These are phyloP conservation scores for Tipula helvola DNA, from an alignment of 2,888 invertebrate species.

Conservation along the genomic window DNA sequence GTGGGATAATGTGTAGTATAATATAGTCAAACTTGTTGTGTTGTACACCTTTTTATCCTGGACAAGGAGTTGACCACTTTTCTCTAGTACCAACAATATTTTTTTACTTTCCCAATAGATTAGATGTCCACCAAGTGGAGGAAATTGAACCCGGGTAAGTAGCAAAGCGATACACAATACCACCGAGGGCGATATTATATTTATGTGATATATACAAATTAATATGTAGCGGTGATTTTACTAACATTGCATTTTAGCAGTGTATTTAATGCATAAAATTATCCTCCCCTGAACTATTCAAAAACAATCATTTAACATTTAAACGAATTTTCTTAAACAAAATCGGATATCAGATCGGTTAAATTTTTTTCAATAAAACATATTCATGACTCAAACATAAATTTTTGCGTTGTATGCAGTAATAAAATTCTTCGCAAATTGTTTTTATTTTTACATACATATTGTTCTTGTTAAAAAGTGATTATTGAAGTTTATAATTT, in stretches of 20 bases:
- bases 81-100: too few relatives aligned
- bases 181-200: too few relatives aligned
- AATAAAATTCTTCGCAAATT: not conserved
- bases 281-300: not conserved
- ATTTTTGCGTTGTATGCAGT: not conserved
- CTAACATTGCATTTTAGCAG: not conserved
- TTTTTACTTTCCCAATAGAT: too few relatives aligned
- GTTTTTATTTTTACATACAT: not conserved
- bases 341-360: not conserved
- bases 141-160: too few relatives aligned
- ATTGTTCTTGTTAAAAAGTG: not conserved
- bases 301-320: not conserved
- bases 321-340: not conserved
- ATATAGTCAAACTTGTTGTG: too few relatives aligned
- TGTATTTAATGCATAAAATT: not conserved
- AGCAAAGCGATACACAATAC: too few relatives aligned
- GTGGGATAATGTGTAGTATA: too few relatives aligned
- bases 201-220: too few relatives aligned
- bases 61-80: too few relatives aligned
- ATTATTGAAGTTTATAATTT: not conserved
- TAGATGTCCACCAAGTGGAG: too few relatives aligned
- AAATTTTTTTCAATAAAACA: not conserved
- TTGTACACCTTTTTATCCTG: too few relatives aligned
- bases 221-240: too few relatives aligned
- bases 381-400: not conserved